phyloP scores from a whole-genome alignment of 2,113 vertebrate genomes.

The Arothron firmamentum region DNA sequence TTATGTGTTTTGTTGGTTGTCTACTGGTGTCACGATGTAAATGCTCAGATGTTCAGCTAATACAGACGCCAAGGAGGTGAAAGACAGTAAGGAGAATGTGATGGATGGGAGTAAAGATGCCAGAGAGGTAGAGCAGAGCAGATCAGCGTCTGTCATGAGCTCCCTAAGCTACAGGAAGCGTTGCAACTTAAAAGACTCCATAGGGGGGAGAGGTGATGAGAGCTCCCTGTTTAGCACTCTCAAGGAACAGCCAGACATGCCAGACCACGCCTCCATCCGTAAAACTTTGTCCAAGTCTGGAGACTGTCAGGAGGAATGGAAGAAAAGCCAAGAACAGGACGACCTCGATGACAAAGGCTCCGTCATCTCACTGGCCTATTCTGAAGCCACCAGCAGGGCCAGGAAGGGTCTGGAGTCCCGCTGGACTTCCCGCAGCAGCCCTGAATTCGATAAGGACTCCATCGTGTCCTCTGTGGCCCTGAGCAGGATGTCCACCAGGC shows the following conservation, averaged over 20 bases:
- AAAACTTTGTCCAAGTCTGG: slow-evolving; percentile 69
- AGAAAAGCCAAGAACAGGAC: slow-evolving; percentile 55
- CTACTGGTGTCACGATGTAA: slow-evolving; percentile 9
- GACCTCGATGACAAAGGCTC: slow-evolving; percentile 76
- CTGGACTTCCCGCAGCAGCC: slow-evolving; percentile 78
- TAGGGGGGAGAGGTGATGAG: slow-evolving; percentile 85
- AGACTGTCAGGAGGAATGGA: slow-evolving; percentile 68
- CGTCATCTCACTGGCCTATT: slow-evolving; percentile 81
- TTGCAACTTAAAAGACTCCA: slow-evolving; percentile 87
- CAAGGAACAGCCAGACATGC: slow-evolving; percentile 79
- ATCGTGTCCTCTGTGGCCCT: slow-evolving; percentile 75
- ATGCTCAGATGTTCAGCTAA: slow-evolving; percentile 72
- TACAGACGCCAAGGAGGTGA: slow-evolving; percentile 66
- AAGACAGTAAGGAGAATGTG: slow-evolving; percentile 69
- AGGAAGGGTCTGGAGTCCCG: slow-evolving; percentile 83
- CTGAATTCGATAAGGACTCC: slow-evolving; percentile 81
- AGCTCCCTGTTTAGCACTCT: slow-evolving; percentile 85
- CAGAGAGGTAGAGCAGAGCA: slow-evolving; percentile 77
- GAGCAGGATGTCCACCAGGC: slow-evolving; percentile 80
- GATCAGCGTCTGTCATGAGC: slow-evolving; percentile 85
- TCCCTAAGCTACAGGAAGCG: slow-evolving; percentile 96
- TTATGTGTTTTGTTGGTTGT: slow-evolving; percentile 28
- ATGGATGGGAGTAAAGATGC: slow-evolving; percentile 64
- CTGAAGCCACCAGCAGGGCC: slow-evolving; percentile 76
- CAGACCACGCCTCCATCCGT: slow-evolving; percentile 77